Percentiles rank a stretch among this genome's conserved stretches.
Evolutionary conservation across 1,140 invertebrate species (phyloP).

Genomic region (Lineus longissimus): DNA sequence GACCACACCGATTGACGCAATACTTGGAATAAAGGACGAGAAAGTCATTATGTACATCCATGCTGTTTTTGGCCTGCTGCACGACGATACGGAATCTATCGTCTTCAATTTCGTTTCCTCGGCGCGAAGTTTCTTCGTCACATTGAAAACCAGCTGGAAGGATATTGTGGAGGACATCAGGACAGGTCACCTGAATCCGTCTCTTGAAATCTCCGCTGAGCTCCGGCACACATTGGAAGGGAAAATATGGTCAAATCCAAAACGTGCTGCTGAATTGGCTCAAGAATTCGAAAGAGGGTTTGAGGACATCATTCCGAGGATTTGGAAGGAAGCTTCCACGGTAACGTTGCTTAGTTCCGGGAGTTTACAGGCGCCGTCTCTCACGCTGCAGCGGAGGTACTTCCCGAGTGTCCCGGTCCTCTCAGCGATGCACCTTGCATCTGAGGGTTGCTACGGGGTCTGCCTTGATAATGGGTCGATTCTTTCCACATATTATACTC

Average conservation of each 20-base stretch:
- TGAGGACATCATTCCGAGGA: slow-evolving; percentile 1
- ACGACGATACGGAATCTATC: neutral
- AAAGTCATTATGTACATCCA: neutral
- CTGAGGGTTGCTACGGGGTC: neutral
- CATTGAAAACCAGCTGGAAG: neutral
- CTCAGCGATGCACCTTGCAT: neutral
- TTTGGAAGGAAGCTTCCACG: neutral
- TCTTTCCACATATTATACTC: neutral
- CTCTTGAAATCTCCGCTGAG: neutral
- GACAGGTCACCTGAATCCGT: neutral
- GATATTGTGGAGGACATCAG: neutral
- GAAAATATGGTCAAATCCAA: neutral
- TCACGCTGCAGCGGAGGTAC: neutral
- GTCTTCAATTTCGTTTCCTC: neutral
- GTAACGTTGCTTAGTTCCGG: neutral
- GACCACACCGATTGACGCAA: neutral
- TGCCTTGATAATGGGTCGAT: neutral
- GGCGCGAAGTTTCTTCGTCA: neutral
- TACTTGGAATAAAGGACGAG: neutral
- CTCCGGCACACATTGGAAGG: neutral
- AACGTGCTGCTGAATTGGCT: neutral
- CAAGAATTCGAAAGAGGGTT: neutral
- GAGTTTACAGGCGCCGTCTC: neutral
- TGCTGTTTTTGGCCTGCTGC: neutral
- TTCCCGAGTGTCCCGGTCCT: neutral